Base-by-base conservation (phyloP, 1,140 invertebrate genomes). In the Rhynchophorus ferrugineus region DNA sequence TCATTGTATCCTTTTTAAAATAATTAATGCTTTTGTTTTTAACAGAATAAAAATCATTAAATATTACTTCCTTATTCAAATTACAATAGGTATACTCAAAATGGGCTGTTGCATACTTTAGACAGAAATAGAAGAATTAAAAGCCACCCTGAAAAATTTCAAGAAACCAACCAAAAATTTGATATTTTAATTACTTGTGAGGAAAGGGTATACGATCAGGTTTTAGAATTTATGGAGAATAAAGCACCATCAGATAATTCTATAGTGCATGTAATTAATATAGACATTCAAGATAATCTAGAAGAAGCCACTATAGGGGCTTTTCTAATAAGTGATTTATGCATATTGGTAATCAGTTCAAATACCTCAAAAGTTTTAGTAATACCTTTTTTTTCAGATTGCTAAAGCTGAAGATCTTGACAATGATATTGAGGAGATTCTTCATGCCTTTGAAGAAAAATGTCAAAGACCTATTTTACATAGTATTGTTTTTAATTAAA, bases 221-320 rank as follows among this genome's bases (percentile, higher is more conserved):
- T 88, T 14, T 78, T 87, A 33, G 81, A 87, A 69, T 84, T 77
- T 67, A 85, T 87, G 80, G 82, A 84, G 58, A 79, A 76, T 14
- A 78, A 77, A 65, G 75, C 77, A 33, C 84, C 84, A 1, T 76
- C 81, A 45, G 80, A 83, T 51, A 90, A 87, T 71, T 82, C 87
- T 45, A 86, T 90, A 6, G 92, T 92, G 1, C 97, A 99, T 76
- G 81, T 99, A 9, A 89, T 99, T 19, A 99, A 99, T 71, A 88
- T 99, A 60, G 95, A 99, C 67, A 97, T 99, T 68, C 92, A 95
- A 71, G 97, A 99, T 76, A 99, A 99, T 73, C 94, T 98, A 54
- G 96, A 99, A 75, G 97, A 99, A 71, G 96, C 96, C 0, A 95
- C 95, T n/a, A 87, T 99, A 65, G 97, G 97, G 54, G 96, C 96